Evolutionary conservation across 2,113 vertebrate genomes (phyloP).

Genomic region (Callionymus lyra): DNA sequence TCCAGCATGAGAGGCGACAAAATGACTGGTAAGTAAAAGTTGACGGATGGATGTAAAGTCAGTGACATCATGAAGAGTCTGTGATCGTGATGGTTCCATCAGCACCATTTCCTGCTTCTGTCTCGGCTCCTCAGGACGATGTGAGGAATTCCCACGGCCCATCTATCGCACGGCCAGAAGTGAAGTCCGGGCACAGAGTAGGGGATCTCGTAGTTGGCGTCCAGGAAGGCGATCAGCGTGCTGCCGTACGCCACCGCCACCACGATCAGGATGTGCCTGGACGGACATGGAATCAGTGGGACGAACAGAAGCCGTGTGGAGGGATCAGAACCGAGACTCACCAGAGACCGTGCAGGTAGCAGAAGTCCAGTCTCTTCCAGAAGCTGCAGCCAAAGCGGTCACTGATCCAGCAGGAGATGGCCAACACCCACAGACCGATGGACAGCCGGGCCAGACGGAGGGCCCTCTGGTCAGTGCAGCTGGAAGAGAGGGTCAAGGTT

Average conservation of each 20-base stretch:
- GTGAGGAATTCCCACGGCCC: slow-evolving; percentile 77
- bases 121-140: slow-evolving; percentile 50
- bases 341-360: slow-evolving; percentile 91
- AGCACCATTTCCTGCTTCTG: slow-evolving; percentile 68
- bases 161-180: slow-evolving; percentile 82
- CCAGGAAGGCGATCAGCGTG: slow-evolving; percentile 74
- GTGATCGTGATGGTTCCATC: too few species aligned
- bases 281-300: slow-evolving; percentile 4
- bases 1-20: too few species aligned
- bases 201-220: slow-evolving; percentile 74
- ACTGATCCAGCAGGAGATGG: slow-evolving; percentile 84
- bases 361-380: slow-evolving; percentile 82
- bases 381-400: slow-evolving; percentile 81
- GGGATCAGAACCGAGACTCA: slow-evolving; percentile 42
- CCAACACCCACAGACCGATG: slow-evolving; percentile 72
- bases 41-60: too few species aligned
- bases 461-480: slow-evolving; percentile 68
- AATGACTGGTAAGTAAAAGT: too few species aligned
- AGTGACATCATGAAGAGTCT: too few species aligned
- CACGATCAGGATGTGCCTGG: slow-evolving; percentile 88
- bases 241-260: slow-evolving; percentile 73
- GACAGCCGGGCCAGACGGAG: slow-evolving; percentile 59
- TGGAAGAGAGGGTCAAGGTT: slow-evolving; percentile 33
- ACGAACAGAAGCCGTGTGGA: not conserved
- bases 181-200: slow-evolving; percentile 67